Evolutionary conservation across 2,113 vertebrate species (phyloP).

Genomic region (Eubucco bourcierii): DNA sequence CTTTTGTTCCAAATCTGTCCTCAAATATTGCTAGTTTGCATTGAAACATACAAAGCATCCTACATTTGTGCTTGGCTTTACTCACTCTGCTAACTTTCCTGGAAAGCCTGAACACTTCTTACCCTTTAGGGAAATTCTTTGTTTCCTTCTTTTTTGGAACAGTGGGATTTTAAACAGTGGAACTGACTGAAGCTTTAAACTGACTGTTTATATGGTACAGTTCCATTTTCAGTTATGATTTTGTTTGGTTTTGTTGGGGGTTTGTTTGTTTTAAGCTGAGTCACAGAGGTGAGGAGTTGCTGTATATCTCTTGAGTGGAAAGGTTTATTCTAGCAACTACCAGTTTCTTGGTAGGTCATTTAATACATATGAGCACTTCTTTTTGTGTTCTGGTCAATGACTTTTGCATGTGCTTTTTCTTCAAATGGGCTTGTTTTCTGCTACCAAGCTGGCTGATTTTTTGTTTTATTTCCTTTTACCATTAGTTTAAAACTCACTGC

Average conservation of each 20-base stretch:
- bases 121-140: not conserved
- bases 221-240: not conserved
- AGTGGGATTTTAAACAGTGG: not conserved
- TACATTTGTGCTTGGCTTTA: not conserved
- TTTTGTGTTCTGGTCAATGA: not conserved
- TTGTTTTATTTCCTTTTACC: no score
- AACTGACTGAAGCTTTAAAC: not conserved
- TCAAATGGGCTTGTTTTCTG: not conserved
- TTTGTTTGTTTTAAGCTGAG: not conserved
- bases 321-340: not conserved
- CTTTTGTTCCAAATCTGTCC: slow-evolving; percentile 39
- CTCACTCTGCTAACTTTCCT: not conserved
- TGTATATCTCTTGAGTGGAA: not conserved
- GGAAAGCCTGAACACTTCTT: not conserved
- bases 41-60: not conserved
- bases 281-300: not conserved
- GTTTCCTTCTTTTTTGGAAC: not conserved
- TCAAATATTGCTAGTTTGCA: not conserved
- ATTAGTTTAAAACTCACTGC: no score
- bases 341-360: not conserved
- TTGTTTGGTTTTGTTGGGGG: not conserved
- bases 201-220: not conserved
- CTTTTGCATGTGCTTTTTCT: not conserved
- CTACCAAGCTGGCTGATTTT: rapidly evolving
- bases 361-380: not conserved